Percentiles rank a stretch among this genome's conserved stretches.
These are phyloP conservation scores for Geodia barretti DNA, from an alignment of 37 sponge, comb jelly and placozoan genomes.

Conservation along the genomic window DNA sequence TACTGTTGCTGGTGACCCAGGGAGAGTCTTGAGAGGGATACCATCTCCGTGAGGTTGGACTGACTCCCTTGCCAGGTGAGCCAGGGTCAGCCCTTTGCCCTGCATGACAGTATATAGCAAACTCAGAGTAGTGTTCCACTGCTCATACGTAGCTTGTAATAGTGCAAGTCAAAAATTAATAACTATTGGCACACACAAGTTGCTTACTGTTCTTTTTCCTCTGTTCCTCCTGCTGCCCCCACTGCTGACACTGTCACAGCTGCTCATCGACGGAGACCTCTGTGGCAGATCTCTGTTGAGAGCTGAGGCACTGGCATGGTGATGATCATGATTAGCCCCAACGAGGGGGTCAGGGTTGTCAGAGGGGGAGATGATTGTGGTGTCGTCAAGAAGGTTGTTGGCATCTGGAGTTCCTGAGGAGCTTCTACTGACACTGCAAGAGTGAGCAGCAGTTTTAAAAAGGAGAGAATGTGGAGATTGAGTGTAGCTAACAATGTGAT, in stretches of 20 bases:
- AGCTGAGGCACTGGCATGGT: too few relatives aligned
- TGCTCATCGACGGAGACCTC: neutral
- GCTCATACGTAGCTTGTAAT: neutral
- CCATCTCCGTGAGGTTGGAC: neutral
- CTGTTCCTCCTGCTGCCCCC: neutral
- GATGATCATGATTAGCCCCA: too few relatives aligned
- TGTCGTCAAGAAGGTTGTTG: constrained; percentile 43
- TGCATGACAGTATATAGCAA: too few relatives aligned
- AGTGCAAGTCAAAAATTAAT: neutral
- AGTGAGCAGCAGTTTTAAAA: too few relatives aligned
- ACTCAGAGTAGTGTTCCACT: too few relatives aligned
- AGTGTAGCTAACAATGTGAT: too few relatives aligned
- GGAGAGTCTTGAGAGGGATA: neutral
- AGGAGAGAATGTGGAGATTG: too few relatives aligned
- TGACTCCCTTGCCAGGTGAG: neutral
- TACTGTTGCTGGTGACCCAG: neutral
- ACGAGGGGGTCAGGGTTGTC: constrained; percentile 11
- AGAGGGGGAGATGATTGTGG: constrained; percentile 2
- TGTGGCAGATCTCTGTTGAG: too few relatives aligned
- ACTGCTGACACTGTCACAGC: neutral
- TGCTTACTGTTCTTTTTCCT: neutral
- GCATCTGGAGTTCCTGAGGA: too few relatives aligned
- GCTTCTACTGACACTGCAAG: too few relatives aligned
- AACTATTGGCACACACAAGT: neutral
- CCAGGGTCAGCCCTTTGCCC: neutral